Conservation (phyloP, 1,140 invertebrate species). For the Bombus confusus region DNA sequence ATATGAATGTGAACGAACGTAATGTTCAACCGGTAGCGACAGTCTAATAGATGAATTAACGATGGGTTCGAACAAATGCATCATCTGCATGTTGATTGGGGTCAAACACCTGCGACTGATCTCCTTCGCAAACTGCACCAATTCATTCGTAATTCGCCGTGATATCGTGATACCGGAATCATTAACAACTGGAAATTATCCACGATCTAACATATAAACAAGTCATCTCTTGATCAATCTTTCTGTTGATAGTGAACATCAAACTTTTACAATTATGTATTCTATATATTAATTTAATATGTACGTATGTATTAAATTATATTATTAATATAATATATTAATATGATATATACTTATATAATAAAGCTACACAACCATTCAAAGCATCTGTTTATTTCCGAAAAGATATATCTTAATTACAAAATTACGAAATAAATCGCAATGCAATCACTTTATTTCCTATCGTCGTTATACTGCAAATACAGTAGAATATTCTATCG, state of each 20-base stretch:
- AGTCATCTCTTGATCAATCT: neutral
- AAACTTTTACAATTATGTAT: neutral
- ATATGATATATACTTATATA: no score
- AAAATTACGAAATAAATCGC: no score
- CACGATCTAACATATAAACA: neutral
- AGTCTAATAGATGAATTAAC: constrained; percentile 53
- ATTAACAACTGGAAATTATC: neutral
- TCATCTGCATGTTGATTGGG: constrained; percentile 61
- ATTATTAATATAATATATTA: no score
- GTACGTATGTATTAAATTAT: no score
- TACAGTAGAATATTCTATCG: no score
- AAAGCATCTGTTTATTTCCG: no score
- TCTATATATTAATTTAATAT: no score
- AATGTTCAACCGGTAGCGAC: constrained; percentile 51
- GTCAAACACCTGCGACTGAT: constrained; percentile 44
- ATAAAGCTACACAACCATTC: no score
- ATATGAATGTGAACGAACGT: constrained; percentile 49
- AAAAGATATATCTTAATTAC: no score
- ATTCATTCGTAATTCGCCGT: neutral
- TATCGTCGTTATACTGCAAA: no score
- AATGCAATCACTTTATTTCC: no score
- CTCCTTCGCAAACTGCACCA: constrained; percentile 26
- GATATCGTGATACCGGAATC: neutral
- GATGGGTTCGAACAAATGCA: constrained; percentile 55
- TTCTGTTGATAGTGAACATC: neutral